phyloP scores from a whole-genome alignment of 2,797 vertebrate genomes.

The Amblyraja radiata region DNA sequence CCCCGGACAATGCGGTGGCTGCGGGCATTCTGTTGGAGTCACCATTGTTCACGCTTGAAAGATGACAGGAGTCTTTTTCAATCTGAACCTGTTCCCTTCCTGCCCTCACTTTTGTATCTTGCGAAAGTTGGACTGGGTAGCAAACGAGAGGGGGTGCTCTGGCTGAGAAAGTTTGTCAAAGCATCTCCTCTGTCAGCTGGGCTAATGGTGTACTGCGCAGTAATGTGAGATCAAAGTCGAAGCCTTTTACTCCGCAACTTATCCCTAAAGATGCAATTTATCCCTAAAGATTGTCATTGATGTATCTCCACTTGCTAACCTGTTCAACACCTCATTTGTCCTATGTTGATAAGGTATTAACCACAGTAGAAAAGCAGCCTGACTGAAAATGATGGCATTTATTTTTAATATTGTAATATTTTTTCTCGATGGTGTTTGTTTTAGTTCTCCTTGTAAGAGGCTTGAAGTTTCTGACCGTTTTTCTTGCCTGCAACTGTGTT shows the following conservation, averaged over 20 bases:
- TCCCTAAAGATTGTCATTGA: neutral
- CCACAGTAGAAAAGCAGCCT: too few species aligned
- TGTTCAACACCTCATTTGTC: neutral
- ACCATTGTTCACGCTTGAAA: neutral
- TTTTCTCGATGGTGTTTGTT: neutral
- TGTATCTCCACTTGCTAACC: neutral
- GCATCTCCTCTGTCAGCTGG: neutral
- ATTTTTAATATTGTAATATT: neutral
- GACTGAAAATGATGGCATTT: neutral
- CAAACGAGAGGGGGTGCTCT: neutral
- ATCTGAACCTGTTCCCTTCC: neutral
- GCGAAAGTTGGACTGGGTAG: neutral
- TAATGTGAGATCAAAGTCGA: neutral
- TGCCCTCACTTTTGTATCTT: neutral
- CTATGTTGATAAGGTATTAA: neutral
- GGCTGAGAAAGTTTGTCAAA: neutral
- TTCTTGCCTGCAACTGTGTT: conserved; percentile 44
- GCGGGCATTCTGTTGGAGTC: too few species aligned
- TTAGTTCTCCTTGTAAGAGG: conserved; percentile 38
- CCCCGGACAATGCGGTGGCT: neutral
- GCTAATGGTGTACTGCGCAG: neutral
- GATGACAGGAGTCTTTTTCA: neutral
- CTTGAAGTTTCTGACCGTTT: conserved; percentile 34
- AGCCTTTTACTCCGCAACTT: neutral
- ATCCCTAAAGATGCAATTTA: neutral